These are phyloP conservation scores for Perizoma affinitatum DNA, from an alignment of 2,888 invertebrate species.

Conservation along the genomic window DNA sequence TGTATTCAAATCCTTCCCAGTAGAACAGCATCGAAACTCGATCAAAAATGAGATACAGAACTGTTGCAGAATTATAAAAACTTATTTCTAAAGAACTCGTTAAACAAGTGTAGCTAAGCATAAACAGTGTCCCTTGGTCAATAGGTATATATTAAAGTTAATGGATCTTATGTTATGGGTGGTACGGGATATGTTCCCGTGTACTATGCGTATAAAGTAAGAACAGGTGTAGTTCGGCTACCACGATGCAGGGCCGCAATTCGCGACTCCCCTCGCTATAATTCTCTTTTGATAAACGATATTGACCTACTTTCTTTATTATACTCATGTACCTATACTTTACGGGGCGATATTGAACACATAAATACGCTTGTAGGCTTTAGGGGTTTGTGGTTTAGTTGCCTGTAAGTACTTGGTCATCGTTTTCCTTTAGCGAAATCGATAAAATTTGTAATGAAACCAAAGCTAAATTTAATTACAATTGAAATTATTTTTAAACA, in stretches of 20 bases:
- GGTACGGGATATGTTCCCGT: slow-evolving; percentile 33
- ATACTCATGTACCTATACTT: slow-evolving; percentile 37
- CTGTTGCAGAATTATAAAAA: slow-evolving; percentile 28
- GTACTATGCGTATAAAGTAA: slow-evolving; percentile 25
- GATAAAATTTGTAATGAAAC: too few relatives aligned
- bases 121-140: slow-evolving; percentile 33
- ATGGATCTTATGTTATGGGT: slow-evolving; percentile 18
- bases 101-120: slow-evolving; percentile 37
- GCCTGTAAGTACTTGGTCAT: slow-evolving; percentile 6
- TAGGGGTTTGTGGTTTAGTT: slow-evolving; percentile 24
- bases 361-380: slow-evolving; percentile 40
- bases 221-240: slow-evolving; percentile 55
- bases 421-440: too few relatives aligned
- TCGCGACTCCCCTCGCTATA: slow-evolving; percentile 48
- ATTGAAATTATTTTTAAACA: too few relatives aligned
- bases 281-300: slow-evolving; percentile 42
- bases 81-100: slow-evolving; percentile 31
- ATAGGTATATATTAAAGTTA: slow-evolving; percentile 10
- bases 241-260: slow-evolving; percentile 52
- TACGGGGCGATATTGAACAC: slow-evolving; percentile 39
- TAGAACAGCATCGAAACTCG: slow-evolving; percentile 4
- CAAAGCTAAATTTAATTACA: too few relatives aligned
- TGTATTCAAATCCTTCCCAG: background rate
- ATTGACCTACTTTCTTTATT: slow-evolving; percentile 44
- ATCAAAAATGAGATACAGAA: slow-evolving; percentile 33